phyloP scores from a whole-genome alignment of 2,797 vertebrate species.

The Anas bahamensis region DNA sequence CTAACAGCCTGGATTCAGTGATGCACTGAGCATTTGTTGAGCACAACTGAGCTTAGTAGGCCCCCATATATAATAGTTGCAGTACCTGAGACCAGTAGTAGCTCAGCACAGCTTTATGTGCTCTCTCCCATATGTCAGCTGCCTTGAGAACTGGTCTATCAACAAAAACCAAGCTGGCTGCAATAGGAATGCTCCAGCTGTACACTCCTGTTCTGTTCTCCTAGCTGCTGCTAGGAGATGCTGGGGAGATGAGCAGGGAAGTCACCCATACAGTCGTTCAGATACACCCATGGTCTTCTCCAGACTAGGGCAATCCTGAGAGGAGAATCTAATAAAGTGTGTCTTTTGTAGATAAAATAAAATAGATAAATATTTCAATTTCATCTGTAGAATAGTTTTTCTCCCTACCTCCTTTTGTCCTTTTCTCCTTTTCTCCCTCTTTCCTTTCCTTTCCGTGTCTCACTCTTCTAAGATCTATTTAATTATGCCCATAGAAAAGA shows the following conservation, averaged over 20 bases:
- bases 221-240: no score
- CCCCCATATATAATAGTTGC: not conserved
- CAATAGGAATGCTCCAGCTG: not conserved
- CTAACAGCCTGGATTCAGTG: not conserved
- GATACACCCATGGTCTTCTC: not conserved
- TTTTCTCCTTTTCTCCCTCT: conserved; percentile 38
- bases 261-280: not conserved
- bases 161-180: not conserved
- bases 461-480: conserved; percentile 71
- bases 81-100: not conserved
- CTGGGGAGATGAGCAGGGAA: not conserved
- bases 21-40: not conserved
- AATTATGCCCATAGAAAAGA: conserved; percentile 66
- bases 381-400: conserved; percentile 18
- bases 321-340: not conserved
- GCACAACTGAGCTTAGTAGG: not conserved
- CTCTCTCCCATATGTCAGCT: not conserved
- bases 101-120: not conserved
- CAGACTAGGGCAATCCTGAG: not conserved
- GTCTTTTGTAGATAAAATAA: not conserved
- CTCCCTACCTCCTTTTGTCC: not conserved
- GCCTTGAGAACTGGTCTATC: not conserved
- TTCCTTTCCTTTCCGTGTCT: conserved; percentile 32
- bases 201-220: not conserved
- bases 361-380: conserved; percentile 46